These are phyloP conservation scores for Auanema freiburgensis DNA, from an alignment of 2,888 invertebrate species.

Conservation along the genomic window DNA sequence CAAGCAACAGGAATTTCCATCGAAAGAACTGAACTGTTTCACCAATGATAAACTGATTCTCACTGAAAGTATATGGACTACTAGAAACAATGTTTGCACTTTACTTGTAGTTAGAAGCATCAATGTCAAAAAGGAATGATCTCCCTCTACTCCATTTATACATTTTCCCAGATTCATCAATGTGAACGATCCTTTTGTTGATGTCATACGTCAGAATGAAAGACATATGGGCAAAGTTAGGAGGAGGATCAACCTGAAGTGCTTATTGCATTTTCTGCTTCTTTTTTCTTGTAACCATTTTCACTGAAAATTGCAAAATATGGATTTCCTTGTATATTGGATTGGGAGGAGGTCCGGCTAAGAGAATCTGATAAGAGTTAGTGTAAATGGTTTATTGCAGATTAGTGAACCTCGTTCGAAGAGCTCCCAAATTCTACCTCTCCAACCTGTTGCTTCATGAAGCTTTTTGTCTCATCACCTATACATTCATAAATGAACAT, in stretches of 20 bases:
- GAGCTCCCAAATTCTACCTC: slow-evolving; percentile 38
- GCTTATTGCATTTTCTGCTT: not conserved
- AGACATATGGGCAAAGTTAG: slow-evolving; percentile 25
- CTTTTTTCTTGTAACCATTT: not conserved
- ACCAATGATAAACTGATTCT: slow-evolving; percentile 27
- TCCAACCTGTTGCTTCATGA: slow-evolving; percentile 44
- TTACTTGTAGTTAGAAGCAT: slow-evolving; percentile 39
- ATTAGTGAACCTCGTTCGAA: slow-evolving; percentile 29
- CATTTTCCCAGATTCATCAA: slow-evolving; percentile 28
- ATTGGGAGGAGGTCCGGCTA: slow-evolving; percentile 28
- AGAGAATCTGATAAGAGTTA: slow-evolving; percentile 21
- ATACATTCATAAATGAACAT: slow-evolving; percentile 44
- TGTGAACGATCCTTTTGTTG: slow-evolving; percentile 31
- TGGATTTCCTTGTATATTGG: slow-evolving; percentile 15
- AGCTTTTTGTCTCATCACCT: slow-evolving; percentile 37
- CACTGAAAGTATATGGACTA: slow-evolving; percentile 29
- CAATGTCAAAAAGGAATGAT: slow-evolving; percentile 39
- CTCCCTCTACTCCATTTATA: slow-evolving; percentile 40
- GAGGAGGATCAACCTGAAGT: slow-evolving; percentile 38
- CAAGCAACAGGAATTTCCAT: slow-evolving; percentile 42
- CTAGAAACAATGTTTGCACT: no score
- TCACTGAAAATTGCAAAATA: no score
- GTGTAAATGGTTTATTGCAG: not conserved
- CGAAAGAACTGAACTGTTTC: slow-evolving; percentile 38
- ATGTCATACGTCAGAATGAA: slow-evolving; percentile 40